Evolutionary conservation across 1,140 invertebrate genomes (phyloP).

Genomic region (Zaprionus vittiger): DNA sequence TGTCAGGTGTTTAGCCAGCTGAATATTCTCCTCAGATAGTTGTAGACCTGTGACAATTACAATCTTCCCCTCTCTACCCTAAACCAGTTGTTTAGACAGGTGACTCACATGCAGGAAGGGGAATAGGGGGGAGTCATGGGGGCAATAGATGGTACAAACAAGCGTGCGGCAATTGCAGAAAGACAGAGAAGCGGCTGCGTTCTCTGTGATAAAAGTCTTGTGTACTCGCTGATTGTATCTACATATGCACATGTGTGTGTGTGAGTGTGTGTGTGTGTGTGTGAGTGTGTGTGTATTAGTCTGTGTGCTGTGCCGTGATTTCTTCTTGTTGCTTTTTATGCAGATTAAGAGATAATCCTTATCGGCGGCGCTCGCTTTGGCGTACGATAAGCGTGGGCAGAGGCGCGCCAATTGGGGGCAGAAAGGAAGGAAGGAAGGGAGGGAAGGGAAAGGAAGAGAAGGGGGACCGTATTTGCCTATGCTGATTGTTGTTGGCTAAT

Average conservation of each 20-base stretch:
- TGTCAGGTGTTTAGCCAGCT: neutral
- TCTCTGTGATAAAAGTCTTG: constrained; percentile 34
- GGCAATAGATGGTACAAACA: neutral
- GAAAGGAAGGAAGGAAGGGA: constrained; percentile 17
- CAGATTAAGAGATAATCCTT: constrained; percentile 84
- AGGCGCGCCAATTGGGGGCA: constrained; percentile 49
- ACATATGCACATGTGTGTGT: neutral
- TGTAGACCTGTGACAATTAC: neutral
- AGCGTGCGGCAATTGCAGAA: constrained; percentile 7
- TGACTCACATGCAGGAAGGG: neutral
- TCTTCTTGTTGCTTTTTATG: constrained; percentile 70
- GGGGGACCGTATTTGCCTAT: neutral
- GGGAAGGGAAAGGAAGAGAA: neutral
- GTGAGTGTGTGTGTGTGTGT: neutral
- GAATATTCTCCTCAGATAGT: neutral
- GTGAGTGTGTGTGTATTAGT: neutral
- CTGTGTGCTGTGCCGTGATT: constrained; percentile 8
- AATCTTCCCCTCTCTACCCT: neutral
- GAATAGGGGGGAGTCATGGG: neutral
- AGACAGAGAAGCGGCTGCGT: constrained; percentile 5
- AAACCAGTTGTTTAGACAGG: neutral
- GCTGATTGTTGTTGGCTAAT: constrained; percentile 26
- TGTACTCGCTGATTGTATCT: constrained; percentile 14
- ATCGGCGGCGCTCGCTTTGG: constrained; percentile 50
- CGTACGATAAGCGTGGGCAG: constrained; percentile 24